These are phyloP conservation scores for Saccopteryx bilineata DNA, from an alignment of 2,113 vertebrate species.

Conservation along the genomic window DNA sequence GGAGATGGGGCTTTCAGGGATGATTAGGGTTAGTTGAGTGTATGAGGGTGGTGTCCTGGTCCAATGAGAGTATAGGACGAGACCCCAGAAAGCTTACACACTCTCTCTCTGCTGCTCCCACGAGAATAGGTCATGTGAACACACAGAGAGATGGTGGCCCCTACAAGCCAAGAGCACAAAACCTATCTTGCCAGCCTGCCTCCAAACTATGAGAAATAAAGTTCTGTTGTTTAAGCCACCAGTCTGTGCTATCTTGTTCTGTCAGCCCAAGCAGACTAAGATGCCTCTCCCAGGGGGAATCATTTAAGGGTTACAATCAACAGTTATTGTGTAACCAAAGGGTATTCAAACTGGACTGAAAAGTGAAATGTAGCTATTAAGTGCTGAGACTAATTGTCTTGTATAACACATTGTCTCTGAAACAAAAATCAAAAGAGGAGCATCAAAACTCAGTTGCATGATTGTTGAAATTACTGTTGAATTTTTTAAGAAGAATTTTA, in stretches of 20 bases:
- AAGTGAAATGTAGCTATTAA: constrained; percentile 24
- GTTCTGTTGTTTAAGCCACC: background rate
- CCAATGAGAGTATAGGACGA: background rate
- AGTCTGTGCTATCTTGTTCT: background rate
- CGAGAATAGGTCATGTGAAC: background rate
- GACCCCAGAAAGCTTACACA: background rate
- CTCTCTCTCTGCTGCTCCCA: background rate
- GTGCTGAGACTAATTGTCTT: constrained; percentile 26
- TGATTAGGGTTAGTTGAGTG: background rate
- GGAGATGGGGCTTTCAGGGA: background rate
- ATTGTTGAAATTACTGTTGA: constrained; percentile 36
- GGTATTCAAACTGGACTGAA: constrained; percentile 24
- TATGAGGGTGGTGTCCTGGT: background rate
- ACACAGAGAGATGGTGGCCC: background rate
- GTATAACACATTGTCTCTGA: background rate
- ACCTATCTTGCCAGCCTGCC: background rate
- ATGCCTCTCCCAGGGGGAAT: background rate
- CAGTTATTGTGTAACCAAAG: background rate
- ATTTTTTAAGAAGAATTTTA: constrained; percentile 33
- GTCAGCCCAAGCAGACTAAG: background rate
- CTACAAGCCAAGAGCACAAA: background rate
- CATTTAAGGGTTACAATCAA: background rate
- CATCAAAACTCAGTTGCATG: background rate
- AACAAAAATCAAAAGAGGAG: constrained; percentile 40
- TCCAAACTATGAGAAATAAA: background rate